A percentile compares a stretch with the other conserved stretches of the same genome.
These are phyloP conservation scores for Drosophila sucinea DNA, from an alignment of 1,140 invertebrate genomes.

Conservation along the genomic window DNA sequence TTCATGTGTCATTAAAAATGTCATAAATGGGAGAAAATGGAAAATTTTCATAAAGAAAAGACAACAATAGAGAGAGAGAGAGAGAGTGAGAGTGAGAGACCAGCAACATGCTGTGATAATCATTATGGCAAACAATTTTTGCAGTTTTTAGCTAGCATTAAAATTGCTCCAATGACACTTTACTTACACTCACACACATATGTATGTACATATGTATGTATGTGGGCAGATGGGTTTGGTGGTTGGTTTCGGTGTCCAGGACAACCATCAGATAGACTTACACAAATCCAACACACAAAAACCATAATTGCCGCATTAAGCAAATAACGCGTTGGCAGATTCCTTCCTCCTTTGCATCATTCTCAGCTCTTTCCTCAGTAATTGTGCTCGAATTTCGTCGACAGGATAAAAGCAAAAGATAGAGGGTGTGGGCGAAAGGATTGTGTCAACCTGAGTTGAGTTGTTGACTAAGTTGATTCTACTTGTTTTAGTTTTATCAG, in stretches of 20 bases:
- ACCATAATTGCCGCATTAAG: slow-evolving; percentile 70
- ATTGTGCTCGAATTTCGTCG: slow-evolving; percentile 62
- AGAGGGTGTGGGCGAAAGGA: background rate
- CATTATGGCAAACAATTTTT: slow-evolving; percentile 51
- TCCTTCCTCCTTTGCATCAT: background rate
- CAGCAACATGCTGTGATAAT: slow-evolving; percentile 43
- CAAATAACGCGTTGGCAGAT: slow-evolving; percentile 47
- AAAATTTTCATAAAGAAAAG: slow-evolving; percentile 36
- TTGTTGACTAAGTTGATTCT: slow-evolving; percentile 1
- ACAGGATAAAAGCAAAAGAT: slow-evolving; percentile 22
- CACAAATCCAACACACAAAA: slow-evolving; percentile 39
- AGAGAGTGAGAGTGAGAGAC: background rate
- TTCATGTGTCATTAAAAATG: slow-evolving; percentile 69
- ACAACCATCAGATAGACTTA: slow-evolving; percentile 61
- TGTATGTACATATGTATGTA: background rate
- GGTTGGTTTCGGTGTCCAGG: slow-evolving; percentile 37
- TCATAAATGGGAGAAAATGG: slow-evolving; percentile 56
- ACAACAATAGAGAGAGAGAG: background rate
- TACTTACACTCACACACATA: background rate
- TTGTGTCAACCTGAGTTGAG: slow-evolving; percentile 32
- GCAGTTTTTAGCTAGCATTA: slow-evolving; percentile 18
- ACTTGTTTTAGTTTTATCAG: slow-evolving; percentile 54
- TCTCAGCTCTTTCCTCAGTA: slow-evolving; percentile 29
- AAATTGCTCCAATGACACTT: slow-evolving; percentile 51
- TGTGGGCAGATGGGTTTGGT: background rate